These are phyloP conservation scores for Arizona elegans DNA, from an alignment of 2,113 vertebrate genomes.

Conservation along the genomic window DNA sequence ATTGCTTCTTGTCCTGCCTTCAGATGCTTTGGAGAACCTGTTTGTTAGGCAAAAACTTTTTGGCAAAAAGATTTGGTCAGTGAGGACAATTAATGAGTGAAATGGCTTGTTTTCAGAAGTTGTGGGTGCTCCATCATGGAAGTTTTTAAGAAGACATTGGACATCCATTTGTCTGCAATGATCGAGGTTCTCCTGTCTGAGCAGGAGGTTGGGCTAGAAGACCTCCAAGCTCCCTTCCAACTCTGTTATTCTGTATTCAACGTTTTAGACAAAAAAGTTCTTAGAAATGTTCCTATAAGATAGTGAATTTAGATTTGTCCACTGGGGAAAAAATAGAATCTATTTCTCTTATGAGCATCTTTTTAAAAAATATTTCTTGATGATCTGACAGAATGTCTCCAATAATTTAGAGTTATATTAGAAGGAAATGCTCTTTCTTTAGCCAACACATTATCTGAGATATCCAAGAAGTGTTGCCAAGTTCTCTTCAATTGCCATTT, in stretches of 20 bases:
- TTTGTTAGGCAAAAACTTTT: too few species aligned
- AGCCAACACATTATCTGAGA: not conserved
- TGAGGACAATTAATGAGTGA: not conserved
- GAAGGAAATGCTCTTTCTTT: not conserved
- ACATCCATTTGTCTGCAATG: too few species aligned
- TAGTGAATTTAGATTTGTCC: not conserved
- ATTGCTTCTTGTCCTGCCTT: too few species aligned
- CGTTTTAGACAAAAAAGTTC: not conserved
- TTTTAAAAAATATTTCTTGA: not conserved
- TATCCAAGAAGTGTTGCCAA: not conserved
- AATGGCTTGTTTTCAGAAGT: too few species aligned
- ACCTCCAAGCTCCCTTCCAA: too few species aligned
- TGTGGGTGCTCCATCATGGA: too few species aligned
- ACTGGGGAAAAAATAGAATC: not conserved
- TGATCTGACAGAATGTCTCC: not conserved
- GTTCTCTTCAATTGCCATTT: not conserved
- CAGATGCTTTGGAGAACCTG: too few species aligned
- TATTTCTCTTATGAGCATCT: not conserved
- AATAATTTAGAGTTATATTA: not conserved
- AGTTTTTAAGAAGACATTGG: too few species aligned
- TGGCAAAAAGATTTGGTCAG: not conserved
- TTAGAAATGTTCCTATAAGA: not conserved
- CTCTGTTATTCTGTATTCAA: too few species aligned
- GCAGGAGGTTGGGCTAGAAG: too few species aligned
- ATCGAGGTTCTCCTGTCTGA: too few species aligned